Evolutionary conservation across 2,797 vertebrate species (phyloP).

Genomic region (Tiaroga cobitis): DNA sequence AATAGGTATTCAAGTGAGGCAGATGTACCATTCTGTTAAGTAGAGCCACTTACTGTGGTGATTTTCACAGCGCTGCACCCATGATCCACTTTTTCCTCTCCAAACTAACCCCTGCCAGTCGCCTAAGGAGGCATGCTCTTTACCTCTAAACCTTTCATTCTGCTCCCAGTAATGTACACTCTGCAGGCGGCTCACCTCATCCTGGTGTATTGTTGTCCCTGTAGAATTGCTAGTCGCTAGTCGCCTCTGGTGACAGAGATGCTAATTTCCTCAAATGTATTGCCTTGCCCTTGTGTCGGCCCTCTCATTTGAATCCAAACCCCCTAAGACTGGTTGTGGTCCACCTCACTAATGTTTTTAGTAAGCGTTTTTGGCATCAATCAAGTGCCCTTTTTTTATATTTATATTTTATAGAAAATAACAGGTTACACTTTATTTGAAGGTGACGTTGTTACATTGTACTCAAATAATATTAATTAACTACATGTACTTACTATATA

Average conservation of each 20-base stretch:
- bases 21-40: background rate
- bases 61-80: background rate
- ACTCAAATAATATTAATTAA: too few relatives aligned
- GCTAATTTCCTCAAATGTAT: conserved; percentile 16
- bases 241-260: conserved; percentile 13
- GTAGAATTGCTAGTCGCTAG: background rate
- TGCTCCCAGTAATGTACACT: conserved; percentile 5
- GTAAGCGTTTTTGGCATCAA: background rate
- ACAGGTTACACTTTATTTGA: too few relatives aligned
- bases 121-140: conserved; percentile 32
- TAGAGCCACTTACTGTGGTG: background rate
- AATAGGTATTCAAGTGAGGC: conserved; percentile 20
- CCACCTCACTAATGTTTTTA: background rate
- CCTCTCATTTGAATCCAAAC: conserved; percentile 20
- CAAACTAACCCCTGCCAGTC: conserved; percentile 37
- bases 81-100: conserved; percentile 9
- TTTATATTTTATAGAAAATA: too few relatives aligned
- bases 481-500: too few relatives aligned
- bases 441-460: too few relatives aligned
- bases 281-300: background rate
- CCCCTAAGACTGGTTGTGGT: background rate
- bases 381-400: background rate
- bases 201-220: conserved; percentile 40
- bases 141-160: conserved; percentile 7
- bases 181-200: background rate